Percentiles rank a stretch among this genome's conserved stretches.
phyloP scores from a whole-genome alignment of 1,140 invertebrate species.

The Tetramorium alpestre region DNA sequence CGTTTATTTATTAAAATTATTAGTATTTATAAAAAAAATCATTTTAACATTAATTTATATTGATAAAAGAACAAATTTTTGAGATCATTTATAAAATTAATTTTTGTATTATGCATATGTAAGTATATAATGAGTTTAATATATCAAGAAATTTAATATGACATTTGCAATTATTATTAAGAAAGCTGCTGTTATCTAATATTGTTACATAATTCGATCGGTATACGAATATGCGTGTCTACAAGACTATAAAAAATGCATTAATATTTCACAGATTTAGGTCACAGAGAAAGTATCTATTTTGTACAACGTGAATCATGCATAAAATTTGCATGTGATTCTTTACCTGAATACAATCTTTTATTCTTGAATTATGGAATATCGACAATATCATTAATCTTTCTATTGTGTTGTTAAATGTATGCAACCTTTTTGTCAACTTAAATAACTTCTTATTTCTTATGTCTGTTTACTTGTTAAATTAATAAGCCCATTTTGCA shows the following conservation, averaged over 20 bases:
- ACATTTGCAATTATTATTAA: background rate
- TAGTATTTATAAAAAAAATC: background rate
- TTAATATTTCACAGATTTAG: background rate
- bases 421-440: background rate
- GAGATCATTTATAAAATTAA: background rate
- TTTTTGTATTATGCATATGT: background rate
- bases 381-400: background rate
- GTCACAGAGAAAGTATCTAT: constrained; percentile 17
- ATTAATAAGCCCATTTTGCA: background rate
- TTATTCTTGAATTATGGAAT: background rate
- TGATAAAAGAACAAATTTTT: background rate
- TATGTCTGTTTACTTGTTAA: background rate
- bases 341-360: background rate
- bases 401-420: background rate
- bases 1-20: background rate
- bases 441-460: background rate
- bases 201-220: background rate
- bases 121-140: no score
- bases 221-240: background rate
- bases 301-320: background rate
- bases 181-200: background rate
- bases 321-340: background rate
- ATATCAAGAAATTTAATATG: background rate
- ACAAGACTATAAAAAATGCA: background rate
- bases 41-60: constrained; percentile 4